Evolutionary conservation across 1,140 invertebrate genomes (phyloP), one percentile per base, ranked within the genome.

Genomic region (Drosophila willistoni): DNA sequence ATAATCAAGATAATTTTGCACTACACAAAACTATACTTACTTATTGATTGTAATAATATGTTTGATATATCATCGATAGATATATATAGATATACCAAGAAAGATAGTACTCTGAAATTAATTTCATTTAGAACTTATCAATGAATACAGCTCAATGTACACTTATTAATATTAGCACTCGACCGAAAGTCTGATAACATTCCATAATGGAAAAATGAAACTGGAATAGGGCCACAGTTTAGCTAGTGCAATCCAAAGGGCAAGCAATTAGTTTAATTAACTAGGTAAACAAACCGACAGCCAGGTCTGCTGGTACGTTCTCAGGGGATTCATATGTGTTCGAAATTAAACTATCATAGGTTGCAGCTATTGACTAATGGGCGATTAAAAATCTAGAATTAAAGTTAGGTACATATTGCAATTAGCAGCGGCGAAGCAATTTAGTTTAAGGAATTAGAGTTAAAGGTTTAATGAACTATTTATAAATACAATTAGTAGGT

Each of bases 241-340:
- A 17, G 5, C 14, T 47, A 9, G 4, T 5, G 6, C 29, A 47
- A 14, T 17, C 44, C 14, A 47, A 47, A 47, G 19, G 44, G 9
- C 44, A 22, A 19, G 44, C 44, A 51, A 51, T 22, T 51, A 51
- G 44, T 51, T 51, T 51, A 51, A 51, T 51, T 51, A 51, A 51
- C 44, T n/a, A 51, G 44, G 17, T 51, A 19, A 39, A 39, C 12
- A 13, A 9, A 9, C 17, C 17, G 14, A 47, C 2, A 7, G 14
- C 7, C 36, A 39, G 36, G 36, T 39, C 36, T 5, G 36, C 3
- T 39, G 36, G 9, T 22, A 22, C 7, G 4, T 10, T 22, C 44
- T 22, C 17, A 10, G 12, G 44, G 44, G 44, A 51, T 3, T 19
- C 6, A 51, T 10, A 51, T 51, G 44, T 51, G 44, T 22, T 19